These are phyloP conservation scores for Torymus auratus DNA, from an alignment of 2,888 invertebrate species.

Conservation along the genomic window DNA sequence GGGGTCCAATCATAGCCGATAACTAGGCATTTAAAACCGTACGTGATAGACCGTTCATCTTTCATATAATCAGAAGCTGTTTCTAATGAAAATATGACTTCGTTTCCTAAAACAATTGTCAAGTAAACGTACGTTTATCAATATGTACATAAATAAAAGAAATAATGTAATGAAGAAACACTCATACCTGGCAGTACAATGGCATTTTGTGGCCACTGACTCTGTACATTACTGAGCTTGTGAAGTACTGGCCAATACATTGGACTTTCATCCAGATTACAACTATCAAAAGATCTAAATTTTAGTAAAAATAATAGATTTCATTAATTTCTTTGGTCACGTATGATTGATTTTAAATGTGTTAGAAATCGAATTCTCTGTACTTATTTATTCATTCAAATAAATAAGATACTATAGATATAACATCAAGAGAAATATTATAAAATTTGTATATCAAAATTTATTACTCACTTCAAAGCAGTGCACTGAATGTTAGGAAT, in stretches of 20 bases:
- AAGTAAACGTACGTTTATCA: no score
- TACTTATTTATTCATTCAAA: not conserved
- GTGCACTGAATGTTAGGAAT: constrained; percentile 78
- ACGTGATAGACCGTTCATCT: constrained; percentile 89
- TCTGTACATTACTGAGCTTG: constrained; percentile 81
- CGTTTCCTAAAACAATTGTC: constrained; percentile 82
- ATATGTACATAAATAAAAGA: no score
- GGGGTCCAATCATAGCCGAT: constrained; percentile 89
- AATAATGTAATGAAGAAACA: not conserved
- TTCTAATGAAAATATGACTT: constrained; percentile 96
- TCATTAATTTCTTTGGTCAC: constrained; percentile 16
- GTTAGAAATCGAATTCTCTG: not conserved
- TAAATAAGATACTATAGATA: no score
- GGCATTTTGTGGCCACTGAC: constrained; percentile 92
- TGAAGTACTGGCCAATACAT: constrained; percentile 83
- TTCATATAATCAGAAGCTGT: constrained; percentile 96
- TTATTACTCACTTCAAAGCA: constrained; percentile 63
- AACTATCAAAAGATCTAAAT: constrained; percentile 61
- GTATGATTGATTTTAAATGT: no score
- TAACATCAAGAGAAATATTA: no score
- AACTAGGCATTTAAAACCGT: constrained; percentile 88
- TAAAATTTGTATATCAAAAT: no score
- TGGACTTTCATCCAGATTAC: constrained; percentile 67
- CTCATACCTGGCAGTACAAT: constrained; percentile 85
- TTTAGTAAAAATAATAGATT: constrained; percentile 2